Evolutionary conservation across 1,140 invertebrate species (phyloP).

Genomic region (Lethocerus indicus): DNA sequence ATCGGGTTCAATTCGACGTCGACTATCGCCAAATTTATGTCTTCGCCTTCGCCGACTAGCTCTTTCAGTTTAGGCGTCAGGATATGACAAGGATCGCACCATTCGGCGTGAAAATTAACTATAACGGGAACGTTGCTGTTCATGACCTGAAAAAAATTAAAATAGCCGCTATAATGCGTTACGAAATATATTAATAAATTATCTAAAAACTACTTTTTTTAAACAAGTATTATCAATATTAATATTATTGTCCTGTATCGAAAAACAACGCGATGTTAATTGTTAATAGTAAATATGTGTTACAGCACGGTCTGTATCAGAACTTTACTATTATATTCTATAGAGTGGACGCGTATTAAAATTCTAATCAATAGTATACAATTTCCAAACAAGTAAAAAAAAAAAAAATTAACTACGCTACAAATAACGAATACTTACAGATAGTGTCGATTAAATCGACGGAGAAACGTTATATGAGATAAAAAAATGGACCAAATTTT

Average conservation of each 20-base stretch:
- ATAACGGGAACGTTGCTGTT: constrained; percentile 65
- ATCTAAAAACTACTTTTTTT: background rate
- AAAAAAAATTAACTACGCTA: too few relatives aligned
- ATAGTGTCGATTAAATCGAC: too few relatives aligned
- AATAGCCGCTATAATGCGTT: background rate
- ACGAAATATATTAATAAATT: background rate
- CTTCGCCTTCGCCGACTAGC: constrained; percentile 53
- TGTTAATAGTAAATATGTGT: too few relatives aligned
- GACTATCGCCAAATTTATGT: constrained; percentile 75
- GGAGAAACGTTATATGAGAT: too few relatives aligned
- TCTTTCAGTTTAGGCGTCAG: constrained; percentile 78
- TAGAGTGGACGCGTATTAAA: too few relatives aligned
- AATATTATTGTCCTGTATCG: background rate
- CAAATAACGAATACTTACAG: too few relatives aligned
- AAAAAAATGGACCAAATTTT: too few relatives aligned
- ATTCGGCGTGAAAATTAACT: constrained; percentile 77
- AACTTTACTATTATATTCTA: too few relatives aligned
- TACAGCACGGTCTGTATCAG: too few relatives aligned
- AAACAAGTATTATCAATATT: background rate
- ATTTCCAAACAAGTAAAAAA: too few relatives aligned
- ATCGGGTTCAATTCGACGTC: constrained; percentile 81
- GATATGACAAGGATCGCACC: constrained; percentile 93
- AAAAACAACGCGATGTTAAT: too few relatives aligned
- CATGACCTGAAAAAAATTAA: constrained; percentile 27
- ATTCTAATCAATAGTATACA: too few relatives aligned